These are phyloP conservation scores for Cololabis saira DNA, from an alignment of 2,113 vertebrate genomes.

Conservation along the genomic window DNA sequence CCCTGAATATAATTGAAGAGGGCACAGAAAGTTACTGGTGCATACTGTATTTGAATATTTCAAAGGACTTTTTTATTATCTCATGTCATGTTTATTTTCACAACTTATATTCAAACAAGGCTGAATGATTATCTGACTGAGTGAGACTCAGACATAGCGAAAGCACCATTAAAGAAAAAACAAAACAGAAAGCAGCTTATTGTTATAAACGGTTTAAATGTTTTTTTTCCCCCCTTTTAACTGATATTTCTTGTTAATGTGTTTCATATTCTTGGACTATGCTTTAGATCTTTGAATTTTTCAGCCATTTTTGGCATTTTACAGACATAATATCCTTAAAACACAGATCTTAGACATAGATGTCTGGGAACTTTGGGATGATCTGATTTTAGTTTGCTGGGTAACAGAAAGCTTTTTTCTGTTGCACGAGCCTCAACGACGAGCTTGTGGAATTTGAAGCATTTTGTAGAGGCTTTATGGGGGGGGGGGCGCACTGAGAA, in stretches of 20 bases:
- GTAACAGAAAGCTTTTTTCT: constrained; percentile 58
- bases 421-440: constrained; percentile 50
- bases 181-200: too few relatives aligned
- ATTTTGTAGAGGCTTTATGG: constrained; percentile 70
- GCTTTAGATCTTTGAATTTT: constrained; percentile 5
- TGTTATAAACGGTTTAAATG: too few relatives aligned
- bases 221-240: too few relatives aligned
- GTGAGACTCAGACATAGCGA: too few relatives aligned
- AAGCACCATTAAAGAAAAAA: too few relatives aligned
- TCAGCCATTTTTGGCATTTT: constrained; percentile 19
- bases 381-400: constrained; percentile 62
- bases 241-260: not conserved
- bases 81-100: too few relatives aligned
- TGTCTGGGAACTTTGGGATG: constrained; percentile 57
- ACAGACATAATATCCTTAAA: constrained; percentile 32
- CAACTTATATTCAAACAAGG: too few relatives aligned
- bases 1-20: too few relatives aligned
- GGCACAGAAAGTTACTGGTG: too few relatives aligned
- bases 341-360: constrained; percentile 38
- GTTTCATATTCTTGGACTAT: constrained; percentile 4
- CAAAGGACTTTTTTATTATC: too few relatives aligned
- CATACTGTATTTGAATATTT: too few relatives aligned
- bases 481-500: constrained; percentile 60
- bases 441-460: constrained; percentile 79
- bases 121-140: too few relatives aligned